phyloP scores from a whole-genome alignment of 2,797 vertebrate genomes.

The Remorina albescens region DNA sequence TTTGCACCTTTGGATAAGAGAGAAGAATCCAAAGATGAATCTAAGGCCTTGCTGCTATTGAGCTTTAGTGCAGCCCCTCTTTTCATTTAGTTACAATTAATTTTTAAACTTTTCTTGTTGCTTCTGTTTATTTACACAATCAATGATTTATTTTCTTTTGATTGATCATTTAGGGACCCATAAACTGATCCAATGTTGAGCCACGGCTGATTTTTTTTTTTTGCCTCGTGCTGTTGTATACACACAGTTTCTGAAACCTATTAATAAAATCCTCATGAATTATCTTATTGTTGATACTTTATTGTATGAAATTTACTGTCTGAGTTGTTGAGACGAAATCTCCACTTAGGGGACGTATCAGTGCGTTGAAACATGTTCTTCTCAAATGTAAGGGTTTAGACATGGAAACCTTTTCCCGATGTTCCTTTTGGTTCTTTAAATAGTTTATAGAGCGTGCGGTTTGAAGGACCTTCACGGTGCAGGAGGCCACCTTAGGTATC shows the following conservation, averaged over 20 bases:
- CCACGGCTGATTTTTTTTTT: too few species aligned
- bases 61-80: too few species aligned
- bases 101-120: background rate
- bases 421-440: slow-evolving; percentile 54
- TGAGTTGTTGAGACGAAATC: slow-evolving; percentile 12
- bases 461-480: slow-evolving; percentile 53
- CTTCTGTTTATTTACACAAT: background rate
- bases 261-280: background rate
- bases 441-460: slow-evolving; percentile 60
- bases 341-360: too few species aligned
- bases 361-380: too few species aligned
- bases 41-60: background rate
- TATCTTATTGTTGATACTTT: too few species aligned
- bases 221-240: too few species aligned
- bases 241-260: too few species aligned
- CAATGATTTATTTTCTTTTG: background rate
- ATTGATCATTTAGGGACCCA: background rate
- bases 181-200: too few species aligned
- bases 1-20: background rate
- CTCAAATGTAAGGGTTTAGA: slow-evolving; percentile 45
- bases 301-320: too few species aligned
- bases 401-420: slow-evolving; percentile 56
- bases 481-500: slow-evolving; percentile 50
- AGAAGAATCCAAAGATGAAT: too few species aligned
- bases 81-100: too few species aligned